Percentiles rank a stretch among this genome's conserved stretches.
These are phyloP conservation scores for Eretmocerus hayati DNA, from an alignment of 2,888 invertebrate genomes.

Conservation along the genomic window DNA sequence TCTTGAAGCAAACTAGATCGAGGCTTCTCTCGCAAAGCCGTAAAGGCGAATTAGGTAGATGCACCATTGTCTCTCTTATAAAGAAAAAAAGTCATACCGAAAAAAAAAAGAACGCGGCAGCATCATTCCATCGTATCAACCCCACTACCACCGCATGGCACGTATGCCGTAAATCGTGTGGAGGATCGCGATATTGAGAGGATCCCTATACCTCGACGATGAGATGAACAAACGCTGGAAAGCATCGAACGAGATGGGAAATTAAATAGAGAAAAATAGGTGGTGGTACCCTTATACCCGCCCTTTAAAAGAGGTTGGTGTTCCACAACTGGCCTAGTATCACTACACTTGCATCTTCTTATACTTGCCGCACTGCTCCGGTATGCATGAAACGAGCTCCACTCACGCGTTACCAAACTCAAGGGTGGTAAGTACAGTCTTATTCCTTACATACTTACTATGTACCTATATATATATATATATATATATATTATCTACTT, in stretches of 20 bases:
- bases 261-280: slow-evolving; percentile 24
- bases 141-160: neutral
- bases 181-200: neutral
- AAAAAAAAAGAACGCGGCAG: neutral
- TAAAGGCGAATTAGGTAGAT: slow-evolving; percentile 20
- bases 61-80: neutral
- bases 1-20: too few species aligned
- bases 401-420: slow-evolving; percentile 19
- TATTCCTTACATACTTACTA: too few species aligned
- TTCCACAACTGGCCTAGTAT: too few species aligned
- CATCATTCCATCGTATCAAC: neutral
- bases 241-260: slow-evolving; percentile 15
- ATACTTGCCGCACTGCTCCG: slow-evolving; percentile 29
- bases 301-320: too few species aligned
- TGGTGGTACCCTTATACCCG: neutral
- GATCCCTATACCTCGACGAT: slow-evolving; percentile 4
- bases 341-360: neutral
- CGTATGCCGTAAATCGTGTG: slow-evolving; percentile 19
- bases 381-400: slow-evolving; percentile 45
- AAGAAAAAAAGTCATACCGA: neutral
- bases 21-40: slow-evolving; percentile 4
- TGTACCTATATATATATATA: too few species aligned
- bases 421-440: too few species aligned
- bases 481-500: too few species aligned
- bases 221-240: slow-evolving; percentile 16